phyloP scores from a whole-genome alignment of 2,888 invertebrate genomes.

The Tetramorium bicarinatum region DNA sequence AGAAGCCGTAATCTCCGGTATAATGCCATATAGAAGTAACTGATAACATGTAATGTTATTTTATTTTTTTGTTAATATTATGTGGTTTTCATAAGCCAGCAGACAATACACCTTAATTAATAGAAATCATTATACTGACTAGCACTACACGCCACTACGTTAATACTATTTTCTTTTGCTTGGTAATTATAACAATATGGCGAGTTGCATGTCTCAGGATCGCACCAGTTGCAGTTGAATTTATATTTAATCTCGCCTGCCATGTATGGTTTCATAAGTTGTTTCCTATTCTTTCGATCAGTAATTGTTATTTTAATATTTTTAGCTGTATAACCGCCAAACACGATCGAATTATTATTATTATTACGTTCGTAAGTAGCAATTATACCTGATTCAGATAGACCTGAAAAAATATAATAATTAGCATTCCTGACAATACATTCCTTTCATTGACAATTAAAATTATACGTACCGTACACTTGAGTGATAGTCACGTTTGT shows the following conservation, averaged over 20 bases:
- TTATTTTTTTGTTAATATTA: not conserved
- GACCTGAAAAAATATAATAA: not conserved
- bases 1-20: slow-evolving; percentile 23
- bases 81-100: not conserved
- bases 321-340: not conserved
- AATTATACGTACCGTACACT: slow-evolving; percentile 11
- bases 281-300: too few species aligned
- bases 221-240: not conserved
- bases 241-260: slow-evolving; percentile 1
- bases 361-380: not conserved
- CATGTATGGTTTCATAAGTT: too few species aligned
- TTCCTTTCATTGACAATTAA: not conserved
- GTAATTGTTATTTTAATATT: not conserved
- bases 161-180: not conserved
- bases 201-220: not conserved
- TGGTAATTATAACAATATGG: not conserved
- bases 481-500: not conserved
- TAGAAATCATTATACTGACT: not conserved
- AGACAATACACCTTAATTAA: not conserved
- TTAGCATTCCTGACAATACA: not conserved
- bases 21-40: not conserved
- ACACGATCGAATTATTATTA: not conserved
- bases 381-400: not conserved
- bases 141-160: too few species aligned
- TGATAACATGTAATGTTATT: not conserved